Evolutionary conservation across 2,797 vertebrate species (phyloP), one percentile per base, ranked within the genome.

Genomic region (Fringilla coelebs): DNA sequence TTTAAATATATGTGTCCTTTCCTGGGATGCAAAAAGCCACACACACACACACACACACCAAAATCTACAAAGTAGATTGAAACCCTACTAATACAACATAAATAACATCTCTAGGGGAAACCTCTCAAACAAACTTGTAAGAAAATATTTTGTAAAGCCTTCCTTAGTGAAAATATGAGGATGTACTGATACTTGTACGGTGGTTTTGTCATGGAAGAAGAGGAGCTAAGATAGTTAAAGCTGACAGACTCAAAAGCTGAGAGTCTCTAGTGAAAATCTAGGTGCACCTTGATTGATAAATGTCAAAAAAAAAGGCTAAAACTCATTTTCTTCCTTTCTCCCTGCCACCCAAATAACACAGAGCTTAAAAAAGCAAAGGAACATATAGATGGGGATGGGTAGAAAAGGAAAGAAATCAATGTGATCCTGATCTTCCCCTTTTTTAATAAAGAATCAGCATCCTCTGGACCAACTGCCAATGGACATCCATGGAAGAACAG

Each of bases 271-370:
- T 38, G 36, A 80, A 72, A 58, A 51, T n/a, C 21, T 14, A 62
- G 7, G 8, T n/a, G 10, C 5, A 51, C 3, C 6, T 68, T 49
- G 25, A 26, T 28, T 1, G 1, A n/a, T 5, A 54, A 9, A 34
- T 31, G 11, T 9, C 5, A 3, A 31, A 71, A 88, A 88, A 79
- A 38, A 31, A 31, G n/a, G 3, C 29, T 52, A 21, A 55, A 73
- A 40, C 13, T 58, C 14, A 31, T 14, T 13, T 62, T 77, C 10
- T 61, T 80, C 7, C 19, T 40, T 55, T 85, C 26, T 82, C 22
- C 22, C 15, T 72, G n/a, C 6, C 13, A 28, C 9, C 1, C 10
- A 3, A 41, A 25, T 7, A 76, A 14, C 7, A 32, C 8, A 32
- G 2, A 79, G 13, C 16, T 82, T 24, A 22, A 85, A 81, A 80